Conservation (phyloP, 2,113 vertebrate species). For the Vombatus ursinus region DNA sequence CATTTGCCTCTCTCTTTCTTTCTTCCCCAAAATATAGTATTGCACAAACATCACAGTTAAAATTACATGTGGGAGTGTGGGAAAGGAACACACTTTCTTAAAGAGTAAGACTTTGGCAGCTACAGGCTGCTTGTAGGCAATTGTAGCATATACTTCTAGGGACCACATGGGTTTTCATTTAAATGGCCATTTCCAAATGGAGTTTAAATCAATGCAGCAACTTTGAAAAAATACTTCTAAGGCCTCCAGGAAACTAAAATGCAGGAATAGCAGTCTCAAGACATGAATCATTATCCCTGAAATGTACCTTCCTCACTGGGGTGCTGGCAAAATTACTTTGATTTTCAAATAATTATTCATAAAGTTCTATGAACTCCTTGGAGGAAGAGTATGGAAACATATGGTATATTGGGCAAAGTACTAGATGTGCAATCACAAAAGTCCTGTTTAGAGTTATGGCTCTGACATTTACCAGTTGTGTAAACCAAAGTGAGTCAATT, state of each 20-base stretch:
- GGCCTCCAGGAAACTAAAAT: slow-evolving; percentile 22
- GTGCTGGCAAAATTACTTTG: not conserved
- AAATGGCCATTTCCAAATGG: slow-evolving; percentile 32
- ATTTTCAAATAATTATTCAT: not conserved
- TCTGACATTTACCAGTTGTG: not conserved
- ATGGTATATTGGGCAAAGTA: not conserved
- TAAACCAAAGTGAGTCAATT: not conserved
- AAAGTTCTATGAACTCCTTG: not conserved
- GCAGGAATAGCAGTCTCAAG: not conserved
- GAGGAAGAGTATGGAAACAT: not conserved
- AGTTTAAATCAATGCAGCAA: slow-evolving; percentile 3
- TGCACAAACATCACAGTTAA: slow-evolving; percentile 20
- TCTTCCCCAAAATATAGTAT: not conserved
- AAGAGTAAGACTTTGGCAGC: slow-evolving; percentile 32
- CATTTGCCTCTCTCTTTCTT: not conserved
- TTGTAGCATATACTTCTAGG: not conserved
- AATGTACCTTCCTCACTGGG: slow-evolving; percentile 26
- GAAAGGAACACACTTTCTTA: slow-evolving; percentile 42
- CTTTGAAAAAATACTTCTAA: slow-evolving; percentile 15
- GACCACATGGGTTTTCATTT: slow-evolving; percentile 22
- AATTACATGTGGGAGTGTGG: slow-evolving; percentile 37
- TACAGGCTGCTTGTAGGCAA: slow-evolving; percentile 15
- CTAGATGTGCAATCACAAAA: not conserved
- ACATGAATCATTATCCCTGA: not conserved
- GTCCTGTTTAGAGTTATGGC: not conserved